phyloP scores from a whole-genome alignment of 2,888 invertebrate species.

The Chaitophorus viminalis region DNA sequence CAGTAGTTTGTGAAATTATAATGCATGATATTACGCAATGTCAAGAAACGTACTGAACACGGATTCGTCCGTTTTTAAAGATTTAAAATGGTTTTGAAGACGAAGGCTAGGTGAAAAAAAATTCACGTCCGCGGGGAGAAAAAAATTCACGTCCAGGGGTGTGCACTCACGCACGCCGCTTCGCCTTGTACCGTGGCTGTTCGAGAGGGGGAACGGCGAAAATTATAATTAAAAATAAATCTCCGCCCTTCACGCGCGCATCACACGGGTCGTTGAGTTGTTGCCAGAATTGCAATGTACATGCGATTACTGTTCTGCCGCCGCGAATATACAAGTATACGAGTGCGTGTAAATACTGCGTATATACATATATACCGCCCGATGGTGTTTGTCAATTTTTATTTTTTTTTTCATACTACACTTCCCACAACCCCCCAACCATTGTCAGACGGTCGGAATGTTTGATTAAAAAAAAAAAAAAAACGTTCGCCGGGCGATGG shows the following conservation, averaged over 20 bases:
- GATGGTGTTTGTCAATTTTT: slow-evolving; percentile 23
- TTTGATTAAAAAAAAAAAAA: slow-evolving; percentile 50
- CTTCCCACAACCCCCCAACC: neutral
- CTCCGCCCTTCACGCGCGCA: neutral
- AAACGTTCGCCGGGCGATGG: neutral
- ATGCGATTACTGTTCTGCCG: neutral
- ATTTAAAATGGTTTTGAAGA: neutral
- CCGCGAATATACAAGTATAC: neutral
- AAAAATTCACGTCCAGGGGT: neutral
- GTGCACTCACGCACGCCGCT: neutral
- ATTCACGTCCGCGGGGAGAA: neutral
- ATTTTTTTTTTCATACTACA: slow-evolving; percentile 21
- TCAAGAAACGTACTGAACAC: no score
- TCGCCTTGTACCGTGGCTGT: no score
- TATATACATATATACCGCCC: neutral
- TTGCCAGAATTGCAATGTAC: neutral
- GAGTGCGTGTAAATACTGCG: neutral
- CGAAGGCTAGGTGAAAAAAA: neutral
- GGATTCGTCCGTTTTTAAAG: no score
- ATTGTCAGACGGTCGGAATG: slow-evolving; percentile 11
- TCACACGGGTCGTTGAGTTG: slow-evolving; percentile 12
- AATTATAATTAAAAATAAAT: slow-evolving; percentile 22
- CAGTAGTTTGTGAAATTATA: no score
- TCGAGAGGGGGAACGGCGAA: neutral
- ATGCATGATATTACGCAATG: no score